These are phyloP conservation scores for Drosophila ustulata DNA, from an alignment of 2,888 invertebrate species.

Conservation along the genomic window DNA sequence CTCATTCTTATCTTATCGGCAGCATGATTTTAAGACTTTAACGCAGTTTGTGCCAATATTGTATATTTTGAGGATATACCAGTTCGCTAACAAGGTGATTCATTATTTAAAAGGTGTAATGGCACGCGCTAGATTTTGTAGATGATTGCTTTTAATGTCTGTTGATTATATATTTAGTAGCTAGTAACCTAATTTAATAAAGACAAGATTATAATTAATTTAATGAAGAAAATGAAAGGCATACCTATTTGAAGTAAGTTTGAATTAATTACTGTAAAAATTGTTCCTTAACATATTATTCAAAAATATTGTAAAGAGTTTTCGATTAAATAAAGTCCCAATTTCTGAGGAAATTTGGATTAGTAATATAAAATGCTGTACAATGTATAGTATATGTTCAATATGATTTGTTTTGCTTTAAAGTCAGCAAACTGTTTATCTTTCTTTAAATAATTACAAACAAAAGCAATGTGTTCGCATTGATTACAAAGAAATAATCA, in stretches of 20 bases:
- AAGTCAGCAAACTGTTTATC: not conserved
- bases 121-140: conserved; percentile 22
- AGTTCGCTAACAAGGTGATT: conserved; percentile 28
- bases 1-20: conserved; percentile 67
- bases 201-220: not conserved
- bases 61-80: conserved; percentile 33
- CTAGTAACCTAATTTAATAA: not conserved
- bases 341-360: not conserved
- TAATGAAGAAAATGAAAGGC: no score
- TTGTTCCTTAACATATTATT: no score
- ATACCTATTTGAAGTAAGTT: no score
- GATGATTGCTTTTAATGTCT: not conserved
- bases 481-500: not conserved
- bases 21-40: not conserved
- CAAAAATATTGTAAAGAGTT: not conserved
- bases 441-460: not conserved
- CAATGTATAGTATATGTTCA: not conserved
- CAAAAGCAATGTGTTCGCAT: not conserved
- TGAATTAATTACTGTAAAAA: no score
- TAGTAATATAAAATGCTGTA: not conserved
- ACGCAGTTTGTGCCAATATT: conserved; percentile 10
- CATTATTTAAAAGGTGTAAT: conserved; percentile 22
- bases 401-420: not conserved
- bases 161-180: not conserved
- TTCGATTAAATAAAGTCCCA: not conserved